Evolutionary conservation across 2,113 vertebrate genomes (phyloP).

Genomic region (Petaurus breviceps): DNA sequence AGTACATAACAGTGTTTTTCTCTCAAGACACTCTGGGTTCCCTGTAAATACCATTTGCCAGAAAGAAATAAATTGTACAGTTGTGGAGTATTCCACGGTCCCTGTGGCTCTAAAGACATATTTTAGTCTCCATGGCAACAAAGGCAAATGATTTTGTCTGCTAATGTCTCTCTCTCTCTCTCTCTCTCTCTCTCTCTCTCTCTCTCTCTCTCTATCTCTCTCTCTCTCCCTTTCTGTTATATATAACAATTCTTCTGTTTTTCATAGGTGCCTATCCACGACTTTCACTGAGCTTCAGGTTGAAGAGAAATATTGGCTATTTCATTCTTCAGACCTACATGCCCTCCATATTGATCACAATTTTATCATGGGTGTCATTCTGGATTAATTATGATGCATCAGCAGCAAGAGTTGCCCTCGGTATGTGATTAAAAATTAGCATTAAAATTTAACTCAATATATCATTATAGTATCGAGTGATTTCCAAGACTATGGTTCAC

Average conservation of each 20-base stretch:
- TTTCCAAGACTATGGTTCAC: conserved; percentile 55
- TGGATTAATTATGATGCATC: conserved; percentile 99
- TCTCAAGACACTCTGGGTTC: background rate
- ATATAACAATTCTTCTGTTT: conserved; percentile 64
- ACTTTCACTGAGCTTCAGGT: conserved; percentile 96
- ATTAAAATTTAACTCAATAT: conserved; percentile 61
- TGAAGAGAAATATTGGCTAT: conserved; percentile 99
- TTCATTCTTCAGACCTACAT: conserved; percentile 99
- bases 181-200: conserved; percentile 12
- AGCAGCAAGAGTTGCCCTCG: conserved; percentile 97
- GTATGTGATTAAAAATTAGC: conserved; percentile 84
- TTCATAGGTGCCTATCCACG: conserved; percentile 95
- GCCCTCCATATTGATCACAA: conserved; percentile 99
- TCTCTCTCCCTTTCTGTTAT: conserved; percentile 56
- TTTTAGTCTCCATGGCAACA: conserved; percentile 71
- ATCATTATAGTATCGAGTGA: conserved; percentile 22
- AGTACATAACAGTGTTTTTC: background rate
- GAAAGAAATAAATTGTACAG: background rate
- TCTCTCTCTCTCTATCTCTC: conserved; percentile 41
- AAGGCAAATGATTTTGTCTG: conserved; percentile 61
- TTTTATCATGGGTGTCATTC: conserved; percentile 99
- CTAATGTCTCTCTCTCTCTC: conserved; percentile 17
- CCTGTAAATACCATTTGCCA: background rate
- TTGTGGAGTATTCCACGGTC: fast-evolving
- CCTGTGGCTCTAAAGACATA: conserved; percentile 12